Evolutionary conservation across 2,113 vertebrate genomes (phyloP).

Genomic region (Chionodraco myersi): DNA sequence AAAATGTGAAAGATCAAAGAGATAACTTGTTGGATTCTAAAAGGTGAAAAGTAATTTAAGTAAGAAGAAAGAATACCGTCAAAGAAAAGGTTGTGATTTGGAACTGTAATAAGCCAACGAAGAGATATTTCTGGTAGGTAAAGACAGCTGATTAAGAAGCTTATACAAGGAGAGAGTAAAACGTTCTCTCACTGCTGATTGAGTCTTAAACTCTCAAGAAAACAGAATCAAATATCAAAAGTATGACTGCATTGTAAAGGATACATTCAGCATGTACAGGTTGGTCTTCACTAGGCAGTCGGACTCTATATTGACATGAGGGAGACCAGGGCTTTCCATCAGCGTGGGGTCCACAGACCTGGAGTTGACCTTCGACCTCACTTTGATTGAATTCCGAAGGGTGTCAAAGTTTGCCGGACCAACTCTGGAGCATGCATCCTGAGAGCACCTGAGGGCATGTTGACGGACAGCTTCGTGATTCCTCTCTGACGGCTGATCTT

Average conservation of each 20-base stretch:
- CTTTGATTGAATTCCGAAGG: conserved; percentile 78
- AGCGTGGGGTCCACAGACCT: conserved; percentile 54
- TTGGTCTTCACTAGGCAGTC: conserved; percentile 56
- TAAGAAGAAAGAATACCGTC: background rate
- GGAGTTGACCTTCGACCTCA: conserved; percentile 76
- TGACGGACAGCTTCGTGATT: conserved; percentile 60
- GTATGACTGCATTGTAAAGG: conserved; percentile 81
- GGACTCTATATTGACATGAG: conserved; percentile 80
- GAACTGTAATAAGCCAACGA: background rate
- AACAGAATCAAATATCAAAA: background rate
- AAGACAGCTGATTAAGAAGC: background rate
- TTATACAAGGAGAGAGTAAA: background rate
- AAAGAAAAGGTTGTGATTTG: background rate
- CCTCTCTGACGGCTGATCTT: conserved; percentile 76
- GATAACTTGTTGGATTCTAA: conserved; percentile 59
- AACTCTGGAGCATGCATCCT: conserved; percentile 39
- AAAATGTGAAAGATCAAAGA: conserved; percentile 68
- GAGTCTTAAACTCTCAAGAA: background rate
- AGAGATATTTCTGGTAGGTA: background rate
- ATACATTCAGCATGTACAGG: conserved; percentile 87
- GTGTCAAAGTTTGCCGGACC: conserved; percentile 52
- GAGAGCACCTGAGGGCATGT: conserved; percentile 41
- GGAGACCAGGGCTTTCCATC: conserved; percentile 74
- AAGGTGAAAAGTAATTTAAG: no score
- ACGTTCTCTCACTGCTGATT: background rate